Evolutionary conservation across 2,888 invertebrate species (phyloP), one percentile per base, ranked within the genome.

Genomic region (Cephus runcator): DNA sequence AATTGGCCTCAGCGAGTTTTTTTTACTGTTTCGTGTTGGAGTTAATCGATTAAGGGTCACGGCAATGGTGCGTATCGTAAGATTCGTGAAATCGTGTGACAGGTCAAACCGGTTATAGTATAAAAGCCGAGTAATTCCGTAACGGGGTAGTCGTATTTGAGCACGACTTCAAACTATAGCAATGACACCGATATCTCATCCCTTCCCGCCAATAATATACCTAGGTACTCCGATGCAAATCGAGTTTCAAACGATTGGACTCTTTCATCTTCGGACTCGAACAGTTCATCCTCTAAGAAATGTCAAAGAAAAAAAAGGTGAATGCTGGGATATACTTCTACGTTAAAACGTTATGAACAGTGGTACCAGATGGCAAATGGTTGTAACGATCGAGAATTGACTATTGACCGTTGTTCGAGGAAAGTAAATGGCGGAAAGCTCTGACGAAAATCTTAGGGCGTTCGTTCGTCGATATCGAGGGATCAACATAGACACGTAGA

Each of bases 1-100:
- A 15, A 40, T 15, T 40, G 15, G 15, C 15, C 15, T 40, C 12
- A 40, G 15, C 40, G 40, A 40, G 15, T 15, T 4, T 15, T 12
- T 15, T 15, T 15, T 40, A 40, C 12, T 15, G 81, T 83, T 79
- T 83, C 73, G 84, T 84, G 85, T 84, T 85, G 81, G 79, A 80
- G 79, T 81, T 77, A 69, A 81, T 82, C 80, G 79, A 84, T 77
- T 81, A 79, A 73, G 71, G 35, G 40, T 75, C 34, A 35, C 73
- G 79, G 68, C 75, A 31, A 30, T 75, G 69, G 74, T 79, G 79
- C 81, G 73, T 73, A 79, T 79, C 69, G 76, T 77, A 79, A 40
- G 40, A 23, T 40, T 6, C 56, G 56, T 23, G 2, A 56, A 77
- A 78, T 78, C 40, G 69, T 80, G 75, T 77, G 68, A 79, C 56